Base-by-base conservation (phyloP, 2,797 vertebrate genomes). In the Chromis chromis region DNA sequence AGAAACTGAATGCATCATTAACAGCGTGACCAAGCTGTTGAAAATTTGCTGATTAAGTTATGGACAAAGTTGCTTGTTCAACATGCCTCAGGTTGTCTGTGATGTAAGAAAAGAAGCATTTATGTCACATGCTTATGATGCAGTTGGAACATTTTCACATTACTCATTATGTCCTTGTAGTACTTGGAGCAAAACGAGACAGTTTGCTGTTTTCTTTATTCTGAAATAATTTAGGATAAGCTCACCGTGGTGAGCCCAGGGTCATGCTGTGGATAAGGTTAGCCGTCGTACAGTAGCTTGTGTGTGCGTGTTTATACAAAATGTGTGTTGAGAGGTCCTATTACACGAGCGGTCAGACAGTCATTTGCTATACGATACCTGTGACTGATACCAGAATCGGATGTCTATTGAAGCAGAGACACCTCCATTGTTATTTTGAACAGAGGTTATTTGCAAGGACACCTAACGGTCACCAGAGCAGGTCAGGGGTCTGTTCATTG, bases 321-420 rank as follows among this genome's bases (percentile, higher is more conserved):
- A 44, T 21, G 70, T 59, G 72, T 65, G 39, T 49, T 3, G 40
- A 1, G 14, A 59, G 53, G 28, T 86, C 69, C 8, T 54, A 68
- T 88, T 88, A 74, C 85, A 53, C 53, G 56, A 63, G 50, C 63
- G 2, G 16, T 61, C 69, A 54, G 76, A 54, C 55, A 42, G 79
- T 60, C 48, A 0, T 60, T 65, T 4, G 86, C 68, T 10, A 86
- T 31, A 12, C 9, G 72, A 91, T 79, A 72, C 82, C 2, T n/a
- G 70, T 44, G 56, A 59, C 77, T 66, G 86, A 89, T 58, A 68
- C 60, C 12, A 1, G 65, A 76, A 78, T 89, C 78, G 0, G 28
- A 19, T 87, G 79, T 74, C 81, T 25, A 0, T 49, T 72, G 60
- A 73, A 73, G 65, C 65, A 48, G 59, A 67, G 63, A 74, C 66